These are phyloP conservation scores for Cryptocephalus moraei DNA, from an alignment of 2,888 invertebrate species.

Conservation along the genomic window DNA sequence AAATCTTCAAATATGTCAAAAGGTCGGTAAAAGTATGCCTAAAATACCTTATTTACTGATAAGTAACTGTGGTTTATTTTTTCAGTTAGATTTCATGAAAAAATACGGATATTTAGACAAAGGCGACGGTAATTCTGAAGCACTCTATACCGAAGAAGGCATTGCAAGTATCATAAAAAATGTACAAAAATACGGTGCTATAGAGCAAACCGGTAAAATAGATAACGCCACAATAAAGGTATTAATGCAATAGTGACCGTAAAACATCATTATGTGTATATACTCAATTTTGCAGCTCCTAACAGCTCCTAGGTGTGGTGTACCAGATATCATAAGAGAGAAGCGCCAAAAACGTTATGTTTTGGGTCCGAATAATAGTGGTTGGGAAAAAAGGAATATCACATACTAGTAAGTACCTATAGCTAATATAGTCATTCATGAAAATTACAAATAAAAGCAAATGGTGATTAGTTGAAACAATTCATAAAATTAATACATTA, in stretches of 20 bases:
- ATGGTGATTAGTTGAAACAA: too few relatives aligned
- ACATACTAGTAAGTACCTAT: conserved; percentile 52
- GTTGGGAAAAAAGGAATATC: conserved; percentile 58
- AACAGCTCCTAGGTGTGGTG: conserved; percentile 57
- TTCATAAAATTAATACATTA: too few relatives aligned
- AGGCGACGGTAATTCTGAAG: conserved; percentile 43
- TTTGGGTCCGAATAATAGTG: conserved; percentile 42
- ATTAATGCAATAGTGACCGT: conserved; percentile 7
- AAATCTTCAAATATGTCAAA: too few relatives aligned
- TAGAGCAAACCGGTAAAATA: conserved; percentile 56
- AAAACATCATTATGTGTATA: neutral
- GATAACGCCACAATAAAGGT: conserved; percentile 55
- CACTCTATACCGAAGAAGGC: conserved; percentile 52
- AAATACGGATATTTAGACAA: conserved; percentile 57
- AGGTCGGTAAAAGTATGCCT: too few relatives aligned
- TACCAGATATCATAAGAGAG: conserved; percentile 49
- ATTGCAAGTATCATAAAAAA: conserved; percentile 52
- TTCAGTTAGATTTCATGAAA: conserved; percentile 55
- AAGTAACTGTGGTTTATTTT: too few relatives aligned
- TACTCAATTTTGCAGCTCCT: conserved; percentile 45
- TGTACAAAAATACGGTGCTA: conserved; percentile 62
- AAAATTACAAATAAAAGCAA: too few relatives aligned
- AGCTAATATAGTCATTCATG: too few relatives aligned
- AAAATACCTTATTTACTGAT: too few relatives aligned
- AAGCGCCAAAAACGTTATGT: conserved; percentile 47